Base-by-base conservation (phyloP, 1,140 invertebrate species). In the Drosophila burlai region DNA sequence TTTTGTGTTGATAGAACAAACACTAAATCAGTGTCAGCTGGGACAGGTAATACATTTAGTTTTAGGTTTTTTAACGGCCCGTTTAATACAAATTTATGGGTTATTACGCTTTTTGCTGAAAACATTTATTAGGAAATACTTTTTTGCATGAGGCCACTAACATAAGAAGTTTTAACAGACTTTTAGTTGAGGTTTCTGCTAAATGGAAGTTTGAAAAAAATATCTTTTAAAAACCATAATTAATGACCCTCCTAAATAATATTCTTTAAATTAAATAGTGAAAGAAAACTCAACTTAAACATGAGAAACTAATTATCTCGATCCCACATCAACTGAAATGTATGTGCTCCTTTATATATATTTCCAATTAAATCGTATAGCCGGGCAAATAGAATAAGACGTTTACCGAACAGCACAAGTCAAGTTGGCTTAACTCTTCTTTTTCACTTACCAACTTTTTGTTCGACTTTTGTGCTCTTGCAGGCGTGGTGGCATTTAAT, bases 401-500 rank as follows among this genome's bases (percentile, higher is more conserved):
- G 40, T 65, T 68, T 47, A 57, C 40, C 40, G 16, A 60, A 13
- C 38, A 72, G 36, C 38, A 72, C 38, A 71, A 69, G 58, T 71
- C 52, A 60, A 73, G 54, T 31, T 49, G 31, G 31, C 55, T 47
- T 52, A 61, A 61, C 57, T 60, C 57, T 61, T 58, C 50, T 46
- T 29, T 18, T 76, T 38, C 54, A 50, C 61, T 67, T 77, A 49
- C 36, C n/a, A 76, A 76, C 36, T 66, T 58, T 49, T 57, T 61
- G 43, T 34, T 57, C 13, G 31, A 24, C 52, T 54, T 54, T 11
- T 21, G 7, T 54, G 29, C 31, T 34, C 34, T 72, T 57, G 40
- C 73, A 76, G 73, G 73, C 68, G 68, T 76, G 73, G 59, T 52
- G 50, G 75, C 71, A 78, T 78, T 78, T 61, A 78, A 78, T 78